Conservation (phyloP, 2,888 invertebrate species). For the Andricus curvator region DNA sequence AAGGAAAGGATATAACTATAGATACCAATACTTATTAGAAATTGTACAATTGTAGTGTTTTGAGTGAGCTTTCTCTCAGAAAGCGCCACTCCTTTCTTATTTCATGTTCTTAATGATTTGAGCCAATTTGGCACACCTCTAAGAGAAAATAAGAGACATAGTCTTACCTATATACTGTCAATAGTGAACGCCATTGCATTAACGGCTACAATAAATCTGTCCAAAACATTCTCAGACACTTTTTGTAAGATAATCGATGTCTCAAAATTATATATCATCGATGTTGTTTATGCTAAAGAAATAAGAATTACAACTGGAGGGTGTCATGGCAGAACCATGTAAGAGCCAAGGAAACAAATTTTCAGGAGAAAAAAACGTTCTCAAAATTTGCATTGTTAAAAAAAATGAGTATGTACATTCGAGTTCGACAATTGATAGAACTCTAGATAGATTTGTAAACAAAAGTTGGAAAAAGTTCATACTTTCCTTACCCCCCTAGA, state of each 20-base stretch:
- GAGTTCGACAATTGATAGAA: too few species aligned
- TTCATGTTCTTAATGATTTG: slow-evolving; percentile 9
- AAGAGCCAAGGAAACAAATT: too few species aligned
- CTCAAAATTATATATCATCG: neutral
- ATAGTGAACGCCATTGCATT: neutral
- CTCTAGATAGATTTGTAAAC: too few species aligned
- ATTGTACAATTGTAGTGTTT: slow-evolving; percentile 6
- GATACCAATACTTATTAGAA: neutral
- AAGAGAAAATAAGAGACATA: slow-evolving; percentile 4
- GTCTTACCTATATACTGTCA: neutral
- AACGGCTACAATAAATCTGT: neutral
- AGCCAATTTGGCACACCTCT: slow-evolving; percentile 22
- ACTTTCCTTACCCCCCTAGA: too few species aligned
- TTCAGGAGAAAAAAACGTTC: too few species aligned
- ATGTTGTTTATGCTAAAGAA: neutral
- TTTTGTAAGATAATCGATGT: neutral
- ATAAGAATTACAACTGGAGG: neutral
- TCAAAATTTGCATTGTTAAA: too few species aligned
- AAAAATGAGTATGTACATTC: too few species aligned
- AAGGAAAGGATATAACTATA: neutral
- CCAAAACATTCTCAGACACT: neutral
- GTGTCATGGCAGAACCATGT: too few species aligned
- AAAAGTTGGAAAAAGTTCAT: too few species aligned
- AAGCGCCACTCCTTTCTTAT: slow-evolving; percentile 15
- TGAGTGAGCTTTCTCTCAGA: slow-evolving; percentile 3